A percentile compares a stretch with the other conserved stretches of the same genome.
phyloP scores from a whole-genome alignment of 1,140 invertebrate species.

The Eciton burchellii region DNA sequence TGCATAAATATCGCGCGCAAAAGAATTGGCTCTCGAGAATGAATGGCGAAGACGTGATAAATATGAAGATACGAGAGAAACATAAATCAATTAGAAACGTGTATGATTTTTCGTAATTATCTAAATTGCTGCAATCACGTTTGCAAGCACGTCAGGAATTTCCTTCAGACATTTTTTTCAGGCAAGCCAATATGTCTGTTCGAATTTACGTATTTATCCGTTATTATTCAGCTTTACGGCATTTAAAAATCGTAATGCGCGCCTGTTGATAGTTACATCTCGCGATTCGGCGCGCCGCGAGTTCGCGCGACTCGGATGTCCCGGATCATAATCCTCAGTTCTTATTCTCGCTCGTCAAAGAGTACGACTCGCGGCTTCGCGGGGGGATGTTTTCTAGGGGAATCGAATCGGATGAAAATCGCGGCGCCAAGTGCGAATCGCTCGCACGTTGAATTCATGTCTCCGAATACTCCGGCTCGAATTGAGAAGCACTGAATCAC shows the following conservation, averaged over 20 bases:
- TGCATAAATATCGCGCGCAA: not conserved
- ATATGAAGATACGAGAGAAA: conserved; percentile 1
- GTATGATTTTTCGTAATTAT: not conserved
- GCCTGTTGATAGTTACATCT: not conserved
- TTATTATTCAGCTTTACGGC: not conserved
- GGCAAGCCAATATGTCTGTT: conserved; percentile 3
- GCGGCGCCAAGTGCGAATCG: not conserved
- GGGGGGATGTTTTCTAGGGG: not conserved
- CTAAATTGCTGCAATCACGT: not conserved
- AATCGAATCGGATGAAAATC: not conserved
- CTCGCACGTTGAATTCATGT: conserved; percentile 18
- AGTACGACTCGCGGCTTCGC: not conserved
- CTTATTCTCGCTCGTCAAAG: conserved; percentile 9
- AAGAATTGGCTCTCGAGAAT: not conserved
- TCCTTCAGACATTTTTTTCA: conserved; percentile 1
- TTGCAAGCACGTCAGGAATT: conserved; percentile 27
- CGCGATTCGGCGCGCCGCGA: conserved; percentile 12
- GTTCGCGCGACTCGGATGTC: not conserved
- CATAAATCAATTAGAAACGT: not conserved
- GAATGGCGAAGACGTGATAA: not conserved
- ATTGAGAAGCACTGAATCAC: conserved; percentile 68
- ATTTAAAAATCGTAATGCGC: not conserved
- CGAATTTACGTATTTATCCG: not conserved
- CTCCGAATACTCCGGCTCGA: conserved; percentile 23
- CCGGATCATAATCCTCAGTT: not conserved